A percentile compares a stretch with the other conserved stretches of the same genome.
phyloP scores from a whole-genome alignment of 2,113 vertebrate species.

The Pomatostomus ruficeps region DNA sequence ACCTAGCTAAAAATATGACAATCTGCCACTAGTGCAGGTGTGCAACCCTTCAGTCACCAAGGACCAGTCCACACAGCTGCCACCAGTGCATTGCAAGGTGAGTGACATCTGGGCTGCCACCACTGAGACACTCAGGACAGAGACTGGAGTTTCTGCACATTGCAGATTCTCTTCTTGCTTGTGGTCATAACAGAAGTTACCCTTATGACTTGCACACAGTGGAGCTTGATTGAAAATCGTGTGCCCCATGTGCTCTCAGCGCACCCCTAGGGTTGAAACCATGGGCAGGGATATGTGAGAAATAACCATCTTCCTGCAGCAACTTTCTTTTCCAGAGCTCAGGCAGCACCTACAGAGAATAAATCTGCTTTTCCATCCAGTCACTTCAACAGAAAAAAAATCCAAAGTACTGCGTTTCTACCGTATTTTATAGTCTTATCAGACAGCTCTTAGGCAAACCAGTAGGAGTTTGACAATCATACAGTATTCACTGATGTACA shows the following conservation, averaged over 20 bases:
- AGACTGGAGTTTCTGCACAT: neutral
- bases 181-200: neutral
- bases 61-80: neutral
- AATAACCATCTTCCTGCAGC: neutral
- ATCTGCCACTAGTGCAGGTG: neutral
- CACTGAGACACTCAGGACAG: neutral
- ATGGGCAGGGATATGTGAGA: accelerated
- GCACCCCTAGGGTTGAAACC: neutral
- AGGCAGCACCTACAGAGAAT: neutral
- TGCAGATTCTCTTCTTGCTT: neutral
- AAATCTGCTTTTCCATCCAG: neutral
- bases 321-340: neutral
- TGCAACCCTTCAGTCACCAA: accelerated
- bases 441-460: neutral
- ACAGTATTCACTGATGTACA: neutral
- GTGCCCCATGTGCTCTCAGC: accelerated
- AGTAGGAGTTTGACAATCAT: neutral
- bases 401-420: neutral
- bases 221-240: neutral
- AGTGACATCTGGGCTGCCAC: neutral
- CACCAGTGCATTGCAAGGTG: accelerated
- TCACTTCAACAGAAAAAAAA: neutral
- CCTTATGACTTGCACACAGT: accelerated
- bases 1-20: neutral
- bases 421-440: neutral